These are phyloP conservation scores for Rhinella marina DNA, from an alignment of 2,797 vertebrate species.

Conservation along the genomic window DNA sequence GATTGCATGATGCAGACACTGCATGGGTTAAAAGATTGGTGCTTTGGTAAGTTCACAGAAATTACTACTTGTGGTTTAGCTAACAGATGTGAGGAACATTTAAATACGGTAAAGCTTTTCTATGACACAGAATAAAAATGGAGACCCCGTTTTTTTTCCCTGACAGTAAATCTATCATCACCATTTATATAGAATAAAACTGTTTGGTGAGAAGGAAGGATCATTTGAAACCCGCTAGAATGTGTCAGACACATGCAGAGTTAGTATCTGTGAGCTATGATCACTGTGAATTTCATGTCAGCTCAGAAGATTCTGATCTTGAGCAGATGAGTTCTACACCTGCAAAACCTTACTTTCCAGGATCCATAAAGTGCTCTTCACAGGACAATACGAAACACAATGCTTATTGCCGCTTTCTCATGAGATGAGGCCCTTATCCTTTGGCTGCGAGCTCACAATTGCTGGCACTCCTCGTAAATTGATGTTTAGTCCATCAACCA, in stretches of 20 bases:
- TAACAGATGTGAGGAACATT: slow-evolving; percentile 70
- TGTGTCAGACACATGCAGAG: slow-evolving; percentile 68
- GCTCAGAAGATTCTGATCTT: slow-evolving; percentile 56
- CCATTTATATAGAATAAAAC: slow-evolving; percentile 70
- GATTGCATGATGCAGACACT: background rate
- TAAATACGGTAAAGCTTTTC: slow-evolving; percentile 66
- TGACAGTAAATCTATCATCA: slow-evolving; percentile 73
- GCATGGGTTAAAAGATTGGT: slow-evolving; percentile 35
- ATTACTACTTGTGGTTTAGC: slow-evolving; percentile 66
- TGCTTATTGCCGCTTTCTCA: slow-evolving; percentile 3
- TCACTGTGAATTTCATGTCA: slow-evolving; percentile 62
- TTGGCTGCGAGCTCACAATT: slow-evolving; percentile 40
- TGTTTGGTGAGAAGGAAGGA: slow-evolving; percentile 69
- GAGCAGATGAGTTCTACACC: slow-evolving; percentile 60
- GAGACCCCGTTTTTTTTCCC: slow-evolving; percentile 62
- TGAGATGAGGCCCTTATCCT: slow-evolving; percentile 50
- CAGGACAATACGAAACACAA: slow-evolving; percentile 63
- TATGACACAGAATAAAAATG: slow-evolving; percentile 68
- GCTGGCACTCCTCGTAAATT: slow-evolving; percentile 38
- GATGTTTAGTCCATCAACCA: slow-evolving; percentile 51
- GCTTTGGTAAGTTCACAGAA: slow-evolving; percentile 66
- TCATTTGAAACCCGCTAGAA: slow-evolving; percentile 71
- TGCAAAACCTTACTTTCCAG: slow-evolving; percentile 58
- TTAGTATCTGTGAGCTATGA: slow-evolving; percentile 68
- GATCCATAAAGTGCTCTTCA: slow-evolving; percentile 57